Percentiles rank a stretch among this genome's conserved stretches.
phyloP scores from a whole-genome alignment of 2,888 invertebrate genomes.

The Perdita meconis region DNA sequence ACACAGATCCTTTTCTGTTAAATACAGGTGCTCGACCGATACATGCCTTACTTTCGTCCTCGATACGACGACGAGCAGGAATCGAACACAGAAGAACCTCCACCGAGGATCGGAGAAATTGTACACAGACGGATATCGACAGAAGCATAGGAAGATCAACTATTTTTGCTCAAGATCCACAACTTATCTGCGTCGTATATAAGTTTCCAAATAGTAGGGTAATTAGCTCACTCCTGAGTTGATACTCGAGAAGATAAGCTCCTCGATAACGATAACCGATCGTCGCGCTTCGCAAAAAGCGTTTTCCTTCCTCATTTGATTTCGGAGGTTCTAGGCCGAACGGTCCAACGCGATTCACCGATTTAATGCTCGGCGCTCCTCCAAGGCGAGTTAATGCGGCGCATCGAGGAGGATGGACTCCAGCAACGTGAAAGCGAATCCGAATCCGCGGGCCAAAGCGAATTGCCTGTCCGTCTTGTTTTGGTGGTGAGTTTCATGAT shows the following conservation, averaged over 20 bases:
- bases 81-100: neutral
- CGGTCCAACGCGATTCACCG: neutral
- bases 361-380: neutral
- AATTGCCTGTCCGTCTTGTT: constrained; percentile 87
- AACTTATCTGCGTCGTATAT: constrained; percentile 20
- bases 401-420: constrained; percentile 75
- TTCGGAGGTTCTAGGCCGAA: neutral
- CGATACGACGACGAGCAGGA: neutral
- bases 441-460: constrained; percentile 87
- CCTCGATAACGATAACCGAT: constrained; percentile 8
- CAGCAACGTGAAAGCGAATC: constrained; percentile 82
- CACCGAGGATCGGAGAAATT: neutral
- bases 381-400: constrained; percentile 53
- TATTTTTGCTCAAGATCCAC: neutral
- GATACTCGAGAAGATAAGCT: constrained; percentile 19
- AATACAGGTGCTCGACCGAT: constrained; percentile 52
- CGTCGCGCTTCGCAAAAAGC: neutral
- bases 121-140: neutral
- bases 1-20: constrained; percentile 46
- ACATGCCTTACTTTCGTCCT: constrained; percentile 18
- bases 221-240: constrained; percentile 1
- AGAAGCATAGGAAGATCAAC: neutral
- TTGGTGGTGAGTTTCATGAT: constrained; percentile 85
- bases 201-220: neutral
- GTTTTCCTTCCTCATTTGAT: neutral